Conservation (phyloP, 2,113 vertebrate species). For the Nyctibius bracteatus region DNA sequence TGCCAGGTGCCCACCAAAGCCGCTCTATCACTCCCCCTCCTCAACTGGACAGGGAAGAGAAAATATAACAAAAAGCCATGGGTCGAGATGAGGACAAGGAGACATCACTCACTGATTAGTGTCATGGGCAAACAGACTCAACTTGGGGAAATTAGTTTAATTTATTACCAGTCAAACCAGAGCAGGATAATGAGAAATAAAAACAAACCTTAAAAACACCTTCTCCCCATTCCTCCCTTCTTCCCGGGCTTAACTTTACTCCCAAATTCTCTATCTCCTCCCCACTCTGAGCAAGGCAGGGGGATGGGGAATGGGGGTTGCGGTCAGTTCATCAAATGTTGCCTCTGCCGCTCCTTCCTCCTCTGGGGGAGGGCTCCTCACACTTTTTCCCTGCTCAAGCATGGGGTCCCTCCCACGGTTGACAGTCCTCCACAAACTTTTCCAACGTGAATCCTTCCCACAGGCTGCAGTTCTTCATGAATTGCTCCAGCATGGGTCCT, state of each 20-base stretch:
- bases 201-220: neutral
- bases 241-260: neutral
- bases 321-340: neutral
- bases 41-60: neutral
- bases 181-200: neutral
- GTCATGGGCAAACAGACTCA: neutral
- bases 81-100: neutral
- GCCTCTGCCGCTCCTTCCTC: neutral
- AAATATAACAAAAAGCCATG: neutral
- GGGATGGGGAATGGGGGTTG: neutral
- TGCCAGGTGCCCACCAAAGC: neutral
- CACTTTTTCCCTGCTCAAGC: neutral
- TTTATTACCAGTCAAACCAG: neutral
- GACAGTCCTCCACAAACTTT: neutral
- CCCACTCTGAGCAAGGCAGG: no score
- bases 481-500: neutral
- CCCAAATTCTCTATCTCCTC: neutral
- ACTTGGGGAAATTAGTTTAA: neutral
- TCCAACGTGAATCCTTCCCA: neutral
- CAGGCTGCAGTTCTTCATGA: neutral
- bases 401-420: fast-evolving
- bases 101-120: neutral
- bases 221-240: neutral
- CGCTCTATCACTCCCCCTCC: neutral
- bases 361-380: no score